Conservation (phyloP, 2,888 invertebrate species). For the Coecobrya sp. region DNA sequence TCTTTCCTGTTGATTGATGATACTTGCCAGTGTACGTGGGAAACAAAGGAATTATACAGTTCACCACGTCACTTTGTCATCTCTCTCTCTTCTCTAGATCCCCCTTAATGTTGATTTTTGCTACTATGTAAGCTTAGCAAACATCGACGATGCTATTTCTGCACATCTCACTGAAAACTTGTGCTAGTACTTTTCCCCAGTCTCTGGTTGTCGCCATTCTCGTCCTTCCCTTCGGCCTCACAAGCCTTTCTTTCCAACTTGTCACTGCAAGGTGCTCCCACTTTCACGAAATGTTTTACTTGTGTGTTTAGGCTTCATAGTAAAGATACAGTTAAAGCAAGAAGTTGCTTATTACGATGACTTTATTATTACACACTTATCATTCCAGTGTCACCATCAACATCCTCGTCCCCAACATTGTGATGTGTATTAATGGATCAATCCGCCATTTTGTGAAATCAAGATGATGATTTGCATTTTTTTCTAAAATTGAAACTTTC, state of each 20-base stretch:
- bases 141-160: background rate
- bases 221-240: no score
- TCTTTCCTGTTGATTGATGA: slow-evolving; percentile 84
- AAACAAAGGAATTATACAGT: slow-evolving; percentile 86
- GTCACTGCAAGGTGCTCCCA: slow-evolving; percentile 33
- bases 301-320: background rate
- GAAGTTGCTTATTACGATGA: background rate
- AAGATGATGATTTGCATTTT: no score
- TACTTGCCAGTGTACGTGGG: slow-evolving; percentile 74
- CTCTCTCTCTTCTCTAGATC: slow-evolving; percentile 32
- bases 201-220: background rate
- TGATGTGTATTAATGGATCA: background rate
- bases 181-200: background rate
- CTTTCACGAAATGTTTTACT: background rate
- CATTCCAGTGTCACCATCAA: background rate
- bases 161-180: background rate
- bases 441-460: no score
- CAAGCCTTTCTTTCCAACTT: background rate
- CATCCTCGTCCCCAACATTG: background rate
- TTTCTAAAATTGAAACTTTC: no score
- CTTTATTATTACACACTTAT: slow-evolving; percentile 4
- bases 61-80: slow-evolving; percentile 85
- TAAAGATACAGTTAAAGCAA: background rate
- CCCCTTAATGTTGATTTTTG: background rate
- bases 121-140: background rate